Conservation (phyloP, 2,888 invertebrate species). For the Gari tellinella region DNA sequence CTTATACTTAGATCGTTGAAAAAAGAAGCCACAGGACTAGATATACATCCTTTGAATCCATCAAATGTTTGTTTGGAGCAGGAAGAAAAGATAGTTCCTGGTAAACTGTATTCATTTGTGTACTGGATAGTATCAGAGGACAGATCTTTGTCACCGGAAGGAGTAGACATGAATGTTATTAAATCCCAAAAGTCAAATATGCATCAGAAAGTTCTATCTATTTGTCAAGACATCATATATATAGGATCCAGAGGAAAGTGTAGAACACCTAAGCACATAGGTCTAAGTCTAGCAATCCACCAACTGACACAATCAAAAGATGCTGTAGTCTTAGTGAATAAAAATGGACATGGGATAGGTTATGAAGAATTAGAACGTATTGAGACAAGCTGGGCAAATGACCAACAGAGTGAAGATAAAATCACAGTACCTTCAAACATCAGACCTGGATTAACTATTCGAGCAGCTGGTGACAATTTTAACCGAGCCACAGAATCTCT, state of each 20-base stretch:
- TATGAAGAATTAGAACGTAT: not conserved
- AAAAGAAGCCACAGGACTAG: slow-evolving; percentile 9
- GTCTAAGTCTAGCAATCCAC: slow-evolving; percentile 18
- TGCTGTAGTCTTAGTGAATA: slow-evolving; percentile 17
- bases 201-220: slow-evolving; percentile 20
- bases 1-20: not conserved
- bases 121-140: slow-evolving; percentile 10
- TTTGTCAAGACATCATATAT: slow-evolving; percentile 27
- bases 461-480: slow-evolving; percentile 27
- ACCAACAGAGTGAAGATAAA: slow-evolving; percentile 1
- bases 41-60: slow-evolving; percentile 25
- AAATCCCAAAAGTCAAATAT: slow-evolving; percentile 3
- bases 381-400: no score
- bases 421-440: slow-evolving; percentile 15
- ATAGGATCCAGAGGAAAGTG: slow-evolving; percentile 22
- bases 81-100: slow-evolving; percentile 7
- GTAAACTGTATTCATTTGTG: slow-evolving; percentile 24
- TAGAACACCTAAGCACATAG: slow-evolving; percentile 39
- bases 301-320: slow-evolving; percentile 32
- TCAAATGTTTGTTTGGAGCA: slow-evolving; percentile 12
- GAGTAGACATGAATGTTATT: not conserved
- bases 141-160: not conserved
- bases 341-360: slow-evolving; percentile 21
- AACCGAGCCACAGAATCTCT: slow-evolving; percentile 29
- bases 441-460: slow-evolving; percentile 8